Evolutionary conservation across 2,888 invertebrate species (phyloP).

Genomic region (Bugula neritina): DNA sequence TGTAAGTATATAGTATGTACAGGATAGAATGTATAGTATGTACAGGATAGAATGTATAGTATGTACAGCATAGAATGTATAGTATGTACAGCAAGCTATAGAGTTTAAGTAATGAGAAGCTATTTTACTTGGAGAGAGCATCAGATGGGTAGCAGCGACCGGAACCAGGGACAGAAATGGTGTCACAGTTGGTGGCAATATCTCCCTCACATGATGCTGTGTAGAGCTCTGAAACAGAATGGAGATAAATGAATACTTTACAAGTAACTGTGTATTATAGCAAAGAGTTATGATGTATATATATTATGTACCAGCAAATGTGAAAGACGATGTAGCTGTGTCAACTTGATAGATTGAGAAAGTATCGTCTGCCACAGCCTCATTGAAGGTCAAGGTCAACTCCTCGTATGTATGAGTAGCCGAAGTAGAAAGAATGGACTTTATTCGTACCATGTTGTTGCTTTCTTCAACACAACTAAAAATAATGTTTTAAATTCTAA

Average conservation of each 20-base stretch:
- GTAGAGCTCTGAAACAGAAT: too few relatives aligned
- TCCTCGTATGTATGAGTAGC: conserved; percentile 9
- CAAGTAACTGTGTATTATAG: too few relatives aligned
- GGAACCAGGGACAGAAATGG: background rate
- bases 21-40: too few relatives aligned
- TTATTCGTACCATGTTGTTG: too few relatives aligned
- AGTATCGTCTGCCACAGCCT: background rate
- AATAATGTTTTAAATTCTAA: too few relatives aligned
- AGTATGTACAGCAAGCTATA: background rate
- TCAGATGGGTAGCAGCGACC: background rate
- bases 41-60: too few relatives aligned
- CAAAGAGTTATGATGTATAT: too few relatives aligned
- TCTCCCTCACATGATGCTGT: background rate
- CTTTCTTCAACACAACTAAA: too few relatives aligned
- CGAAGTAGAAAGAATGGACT: background rate
- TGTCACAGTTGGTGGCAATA: background rate
- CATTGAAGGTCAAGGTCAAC: background rate
- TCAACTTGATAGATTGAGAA: background rate
- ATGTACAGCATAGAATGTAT: too few relatives aligned
- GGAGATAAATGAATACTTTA: too few relatives aligned
- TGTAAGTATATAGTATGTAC: too few relatives aligned
- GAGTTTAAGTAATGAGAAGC: background rate
- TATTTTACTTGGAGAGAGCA: background rate
- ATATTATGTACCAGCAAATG: background rate
- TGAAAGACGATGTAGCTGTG: background rate